These are phyloP conservation scores for Acanthococcus lagerstroemiae DNA, from an alignment of 2,888 invertebrate species.

Conservation along the genomic window DNA sequence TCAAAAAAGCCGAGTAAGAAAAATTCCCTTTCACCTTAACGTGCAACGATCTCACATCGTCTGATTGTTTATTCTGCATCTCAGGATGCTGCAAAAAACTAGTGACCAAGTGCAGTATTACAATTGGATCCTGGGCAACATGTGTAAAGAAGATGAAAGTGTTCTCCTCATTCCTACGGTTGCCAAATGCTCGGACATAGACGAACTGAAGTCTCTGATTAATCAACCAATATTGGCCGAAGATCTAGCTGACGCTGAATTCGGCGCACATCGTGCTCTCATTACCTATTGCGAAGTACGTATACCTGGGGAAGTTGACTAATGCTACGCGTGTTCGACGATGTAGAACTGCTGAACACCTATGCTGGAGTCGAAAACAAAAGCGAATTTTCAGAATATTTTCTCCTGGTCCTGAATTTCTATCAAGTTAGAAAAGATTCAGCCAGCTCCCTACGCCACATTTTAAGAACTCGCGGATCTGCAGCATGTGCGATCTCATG, in stretches of 20 bases:
- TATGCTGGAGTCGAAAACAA: no score
- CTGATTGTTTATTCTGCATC: no score
- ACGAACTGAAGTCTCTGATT: neutral
- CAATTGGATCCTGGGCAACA: conserved; percentile 16
- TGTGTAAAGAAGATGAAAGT: conserved; percentile 2
- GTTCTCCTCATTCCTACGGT: neutral
- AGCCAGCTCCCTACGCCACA: no score
- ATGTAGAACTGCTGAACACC: no score
- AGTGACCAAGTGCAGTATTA: conserved; percentile 16
- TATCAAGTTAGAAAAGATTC: no score
- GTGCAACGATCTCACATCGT: no score
- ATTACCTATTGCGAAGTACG: conserved; percentile 11
- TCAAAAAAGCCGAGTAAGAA: conserved; percentile 10
- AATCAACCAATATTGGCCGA: conserved; percentile 3
- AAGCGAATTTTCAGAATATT: no score
- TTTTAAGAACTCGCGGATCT: no score
- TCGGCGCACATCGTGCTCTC: neutral
- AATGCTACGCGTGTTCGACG: no score
- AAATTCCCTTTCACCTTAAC: no score
- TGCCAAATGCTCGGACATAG: neutral
- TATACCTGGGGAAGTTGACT: neutral
- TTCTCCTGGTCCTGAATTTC: no score
- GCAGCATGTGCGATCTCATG: no score
- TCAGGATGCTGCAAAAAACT: neutral
- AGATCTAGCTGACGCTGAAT: neutral